phyloP scores from a whole-genome alignment of 1,140 invertebrate genomes.

The Zaprionus taronus region DNA sequence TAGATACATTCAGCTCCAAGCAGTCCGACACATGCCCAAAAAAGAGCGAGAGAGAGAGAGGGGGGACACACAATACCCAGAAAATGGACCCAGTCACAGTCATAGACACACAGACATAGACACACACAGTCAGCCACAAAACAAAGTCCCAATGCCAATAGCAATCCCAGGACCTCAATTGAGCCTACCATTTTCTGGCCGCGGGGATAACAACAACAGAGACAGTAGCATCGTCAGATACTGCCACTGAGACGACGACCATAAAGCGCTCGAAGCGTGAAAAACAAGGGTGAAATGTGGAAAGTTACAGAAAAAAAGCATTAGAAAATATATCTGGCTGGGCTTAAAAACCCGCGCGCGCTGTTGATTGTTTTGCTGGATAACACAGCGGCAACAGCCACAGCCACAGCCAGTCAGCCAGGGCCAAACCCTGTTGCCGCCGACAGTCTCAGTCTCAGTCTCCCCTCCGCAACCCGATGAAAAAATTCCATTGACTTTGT shows the following conservation, averaged over 20 bases:
- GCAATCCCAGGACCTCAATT: constrained; percentile 63
- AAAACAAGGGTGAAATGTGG: constrained; percentile 80
- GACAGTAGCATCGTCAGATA: constrained; percentile 13
- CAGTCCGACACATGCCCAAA: constrained; percentile 66
- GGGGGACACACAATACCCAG: constrained; percentile 27
- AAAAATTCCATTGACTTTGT: constrained; percentile 46
- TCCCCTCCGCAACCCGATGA: constrained; percentile 21
- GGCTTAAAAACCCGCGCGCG: constrained; percentile 80
- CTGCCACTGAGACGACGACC: constrained; percentile 43
- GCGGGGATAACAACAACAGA: constrained; percentile 25
- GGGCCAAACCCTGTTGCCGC: constrained; percentile 47
- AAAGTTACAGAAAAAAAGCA: constrained; percentile 82
- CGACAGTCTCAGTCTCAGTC: constrained; percentile 19
- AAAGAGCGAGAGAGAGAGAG: constrained; percentile 28
- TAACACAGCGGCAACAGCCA: constrained; percentile 44
- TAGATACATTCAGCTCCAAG: constrained; percentile 48
- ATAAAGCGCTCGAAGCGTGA: constrained; percentile 81
- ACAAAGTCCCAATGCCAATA: constrained; percentile 61
- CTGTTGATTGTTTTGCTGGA: constrained; percentile 82
- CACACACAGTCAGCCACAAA: constrained; percentile 51
- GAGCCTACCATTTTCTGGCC: constrained; percentile 52
- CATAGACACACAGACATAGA: constrained; percentile 33
- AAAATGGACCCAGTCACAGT: constrained; percentile 36
- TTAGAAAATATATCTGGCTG: constrained; percentile 81
- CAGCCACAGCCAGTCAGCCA: constrained; percentile 20